Conservation (phyloP, 2,113 vertebrate species). For the Pterocles orientalis region DNA sequence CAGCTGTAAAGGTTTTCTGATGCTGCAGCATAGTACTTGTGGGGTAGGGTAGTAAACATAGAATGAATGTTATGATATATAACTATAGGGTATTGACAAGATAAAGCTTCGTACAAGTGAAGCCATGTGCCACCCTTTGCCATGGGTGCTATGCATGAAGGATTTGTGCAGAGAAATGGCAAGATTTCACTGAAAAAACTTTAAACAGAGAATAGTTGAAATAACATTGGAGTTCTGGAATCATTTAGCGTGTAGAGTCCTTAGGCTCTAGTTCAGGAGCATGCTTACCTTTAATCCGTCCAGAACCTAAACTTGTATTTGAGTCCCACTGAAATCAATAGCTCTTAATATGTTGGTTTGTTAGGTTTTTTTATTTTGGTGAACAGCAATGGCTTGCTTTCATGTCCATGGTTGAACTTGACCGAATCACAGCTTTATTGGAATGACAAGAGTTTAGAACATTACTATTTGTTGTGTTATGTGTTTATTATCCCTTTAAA, state of each 20-base stretch:
- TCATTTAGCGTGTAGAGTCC: background rate
- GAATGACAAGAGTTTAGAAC: background rate
- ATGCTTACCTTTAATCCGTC: slow-evolving; percentile 1
- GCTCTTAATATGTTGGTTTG: background rate
- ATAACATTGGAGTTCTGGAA: background rate
- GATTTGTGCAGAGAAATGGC: background rate
- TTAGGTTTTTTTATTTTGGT: background rate
- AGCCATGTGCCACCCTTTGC: background rate
- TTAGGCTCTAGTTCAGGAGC: background rate
- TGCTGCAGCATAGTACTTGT: background rate
- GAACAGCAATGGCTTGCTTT: background rate
- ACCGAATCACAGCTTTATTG: slow-evolving; percentile 8
- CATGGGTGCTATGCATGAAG: background rate
- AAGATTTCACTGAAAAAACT: background rate
- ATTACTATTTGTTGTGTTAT: slow-evolving; percentile 9
- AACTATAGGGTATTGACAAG: background rate
- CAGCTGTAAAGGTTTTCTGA: slow-evolving; percentile 14
- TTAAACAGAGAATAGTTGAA: background rate
- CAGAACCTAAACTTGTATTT: background rate
- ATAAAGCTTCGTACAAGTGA: background rate
- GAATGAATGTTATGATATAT: background rate
- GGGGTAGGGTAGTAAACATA: background rate
- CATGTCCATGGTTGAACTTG: background rate
- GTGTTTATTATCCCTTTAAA: slow-evolving; percentile 54
- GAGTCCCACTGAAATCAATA: slow-evolving; percentile 7